Evolutionary conservation across 2,888 invertebrate genomes (phyloP).

Genomic region (Leptarthrus brevirostris): DNA sequence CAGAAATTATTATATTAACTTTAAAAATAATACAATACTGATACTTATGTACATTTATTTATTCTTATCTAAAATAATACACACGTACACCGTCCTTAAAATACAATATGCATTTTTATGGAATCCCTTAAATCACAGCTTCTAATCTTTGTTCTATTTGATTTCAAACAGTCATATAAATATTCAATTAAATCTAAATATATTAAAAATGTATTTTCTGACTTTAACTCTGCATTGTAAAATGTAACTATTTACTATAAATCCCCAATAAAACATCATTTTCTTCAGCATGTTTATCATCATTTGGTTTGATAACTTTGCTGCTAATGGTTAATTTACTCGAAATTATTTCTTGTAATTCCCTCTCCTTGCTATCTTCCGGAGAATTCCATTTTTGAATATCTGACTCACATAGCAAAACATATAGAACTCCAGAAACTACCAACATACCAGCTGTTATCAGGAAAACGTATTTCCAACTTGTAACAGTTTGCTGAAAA

Average conservation of each 20-base stretch:
- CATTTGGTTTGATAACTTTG: slow-evolving; percentile 1
- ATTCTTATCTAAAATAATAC: too few species aligned
- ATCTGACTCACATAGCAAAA: slow-evolving; percentile 70
- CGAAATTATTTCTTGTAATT: slow-evolving; percentile 57
- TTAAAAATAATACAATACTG: too few species aligned
- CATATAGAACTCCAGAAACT: slow-evolving; percentile 69
- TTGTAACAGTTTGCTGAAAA: slow-evolving; percentile 72
- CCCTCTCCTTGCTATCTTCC: slow-evolving; percentile 58
- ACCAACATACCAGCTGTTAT: slow-evolving; percentile 70
- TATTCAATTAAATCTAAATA: too few species aligned
- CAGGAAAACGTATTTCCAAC: slow-evolving; percentile 74
- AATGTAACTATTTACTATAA: slow-evolving; percentile 15
- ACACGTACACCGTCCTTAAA: too few species aligned
- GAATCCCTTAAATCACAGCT: too few species aligned
- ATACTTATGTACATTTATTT: too few species aligned
- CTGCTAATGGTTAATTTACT: slow-evolving; percentile 21
- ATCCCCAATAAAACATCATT: not conserved
- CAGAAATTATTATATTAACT: too few species aligned
- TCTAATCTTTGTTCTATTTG: too few species aligned
- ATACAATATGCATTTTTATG: too few species aligned
- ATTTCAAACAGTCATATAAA: too few species aligned
- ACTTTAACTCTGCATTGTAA: too few species aligned
- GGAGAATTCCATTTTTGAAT: slow-evolving; percentile 72
- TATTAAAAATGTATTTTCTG: too few species aligned
- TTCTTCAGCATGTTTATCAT: slow-evolving; percentile 9